These are phyloP conservation scores for Vandiemenella viatica DNA, from an alignment of 2,888 invertebrate genomes.

Conservation along the genomic window DNA sequence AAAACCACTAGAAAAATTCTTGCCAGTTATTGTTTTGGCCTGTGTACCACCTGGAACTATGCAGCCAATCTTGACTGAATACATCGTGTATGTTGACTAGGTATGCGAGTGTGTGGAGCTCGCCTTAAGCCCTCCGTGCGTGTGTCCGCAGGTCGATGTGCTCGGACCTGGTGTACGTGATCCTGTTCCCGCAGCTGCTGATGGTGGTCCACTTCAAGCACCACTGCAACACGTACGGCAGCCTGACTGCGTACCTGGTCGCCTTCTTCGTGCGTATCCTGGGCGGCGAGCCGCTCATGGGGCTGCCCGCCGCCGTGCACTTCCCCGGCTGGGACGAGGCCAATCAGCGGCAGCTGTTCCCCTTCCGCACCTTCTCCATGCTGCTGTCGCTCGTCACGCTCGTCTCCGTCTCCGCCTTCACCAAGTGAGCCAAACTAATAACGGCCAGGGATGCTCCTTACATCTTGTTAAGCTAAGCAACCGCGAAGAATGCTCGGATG, in stretches of 20 bases:
- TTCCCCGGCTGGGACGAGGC: conserved; percentile 72
- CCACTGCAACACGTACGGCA: conserved; percentile 94
- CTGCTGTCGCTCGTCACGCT: conserved; percentile 66
- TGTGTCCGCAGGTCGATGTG: conserved; percentile 69
- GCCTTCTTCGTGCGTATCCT: conserved; percentile 68
- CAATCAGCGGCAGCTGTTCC: conserved; percentile 76
- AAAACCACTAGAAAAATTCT: too few relatives aligned
- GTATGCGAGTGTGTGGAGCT: too few relatives aligned
- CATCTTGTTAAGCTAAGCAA: too few relatives aligned
- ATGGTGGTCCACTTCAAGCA: conserved; percentile 94
- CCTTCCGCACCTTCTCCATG: conserved; percentile 94
- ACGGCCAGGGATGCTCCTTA: too few relatives aligned
- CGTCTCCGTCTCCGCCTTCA: conserved; percentile 63
- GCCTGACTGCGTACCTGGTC: conserved; percentile 72
- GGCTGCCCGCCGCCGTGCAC: conserved; percentile 66
- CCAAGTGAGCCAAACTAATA: conserved; percentile 44
- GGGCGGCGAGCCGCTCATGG: conserved; percentile 76
- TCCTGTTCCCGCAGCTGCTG: conserved; percentile 92
- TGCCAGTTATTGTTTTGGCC: too few relatives aligned
- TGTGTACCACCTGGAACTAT: too few relatives aligned
- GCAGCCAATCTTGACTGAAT: too few relatives aligned
- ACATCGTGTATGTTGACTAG: too few relatives aligned
- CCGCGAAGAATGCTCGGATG: too few relatives aligned
- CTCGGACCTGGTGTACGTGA: conserved; percentile 96
- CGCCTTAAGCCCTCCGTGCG: too few relatives aligned